Conservation (phyloP, 2,113 vertebrate genomes). For the Microtus richardsoni region DNA sequence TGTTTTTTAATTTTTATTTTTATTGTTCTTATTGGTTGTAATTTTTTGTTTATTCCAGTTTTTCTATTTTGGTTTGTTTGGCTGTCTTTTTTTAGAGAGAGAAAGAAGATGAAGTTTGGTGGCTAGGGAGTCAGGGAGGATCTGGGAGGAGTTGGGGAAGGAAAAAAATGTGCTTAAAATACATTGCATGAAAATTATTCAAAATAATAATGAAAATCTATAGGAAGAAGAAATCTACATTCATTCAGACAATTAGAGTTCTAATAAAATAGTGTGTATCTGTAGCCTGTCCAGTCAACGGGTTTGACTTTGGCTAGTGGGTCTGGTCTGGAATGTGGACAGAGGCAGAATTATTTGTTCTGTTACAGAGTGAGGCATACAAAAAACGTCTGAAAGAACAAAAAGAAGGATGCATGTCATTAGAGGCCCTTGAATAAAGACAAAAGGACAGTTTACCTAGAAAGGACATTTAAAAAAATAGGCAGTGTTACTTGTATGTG, state of each 20-base stretch:
- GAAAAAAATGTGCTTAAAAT: neutral
- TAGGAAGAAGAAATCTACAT: neutral
- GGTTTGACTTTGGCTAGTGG: neutral
- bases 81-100: neutral
- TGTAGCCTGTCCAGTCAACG: neutral
- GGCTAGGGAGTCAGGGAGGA: neutral
- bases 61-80: neutral
- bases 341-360: neutral
- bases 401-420: neutral
- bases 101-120: neutral
- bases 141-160: neutral
- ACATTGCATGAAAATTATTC: no score
- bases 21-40: neutral
- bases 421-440: neutral
- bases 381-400: neutral
- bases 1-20: neutral
- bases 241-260: neutral
- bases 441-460: neutral
- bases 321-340: neutral
- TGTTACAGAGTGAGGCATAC: neutral
- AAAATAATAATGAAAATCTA: neutral
- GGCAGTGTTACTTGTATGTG: neutral
- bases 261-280: neutral
- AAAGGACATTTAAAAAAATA: neutral
- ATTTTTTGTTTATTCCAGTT: neutral